These are phyloP conservation scores for Onychomys arenicola DNA, from an alignment of 2,797 vertebrate genomes.

Conservation along the genomic window DNA sequence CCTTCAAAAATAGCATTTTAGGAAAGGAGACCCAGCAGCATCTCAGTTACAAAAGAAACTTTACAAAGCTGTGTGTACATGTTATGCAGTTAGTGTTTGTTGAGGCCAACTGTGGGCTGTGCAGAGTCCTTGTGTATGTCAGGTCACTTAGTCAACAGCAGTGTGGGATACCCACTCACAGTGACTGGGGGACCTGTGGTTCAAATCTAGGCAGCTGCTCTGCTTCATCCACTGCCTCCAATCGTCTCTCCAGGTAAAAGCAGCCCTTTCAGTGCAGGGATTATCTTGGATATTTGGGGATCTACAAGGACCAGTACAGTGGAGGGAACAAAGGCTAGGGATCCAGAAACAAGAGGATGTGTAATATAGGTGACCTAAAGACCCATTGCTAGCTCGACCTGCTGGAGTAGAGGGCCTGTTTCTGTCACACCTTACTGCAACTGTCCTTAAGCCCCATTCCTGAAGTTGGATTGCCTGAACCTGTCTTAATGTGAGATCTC, in stretches of 20 bases:
- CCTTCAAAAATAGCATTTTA: constrained; percentile 1
- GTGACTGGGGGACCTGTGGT: neutral
- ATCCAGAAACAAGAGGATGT: neutral
- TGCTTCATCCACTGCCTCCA: neutral
- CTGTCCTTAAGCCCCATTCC: neutral
- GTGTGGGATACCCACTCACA: neutral
- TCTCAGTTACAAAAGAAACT: neutral
- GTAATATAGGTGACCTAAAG: neutral
- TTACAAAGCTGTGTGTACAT: neutral
- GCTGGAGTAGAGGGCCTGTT: neutral
- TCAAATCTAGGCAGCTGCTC: neutral
- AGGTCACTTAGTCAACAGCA: neutral
- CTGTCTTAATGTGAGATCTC: neutral
- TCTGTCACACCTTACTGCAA: neutral
- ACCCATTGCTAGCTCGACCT: neutral
- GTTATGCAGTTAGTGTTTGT: neutral
- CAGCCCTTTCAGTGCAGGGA: neutral
- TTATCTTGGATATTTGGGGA: neutral
- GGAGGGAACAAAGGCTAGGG: neutral
- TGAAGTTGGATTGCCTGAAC: neutral
- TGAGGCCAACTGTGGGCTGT: neutral
- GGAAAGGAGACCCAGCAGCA: neutral
- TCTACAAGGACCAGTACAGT: neutral
- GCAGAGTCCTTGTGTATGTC: neutral
- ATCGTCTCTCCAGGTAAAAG: neutral